phyloP scores from a whole-genome alignment of 2,797 vertebrate genomes.

The Enoplosus armatus region DNA sequence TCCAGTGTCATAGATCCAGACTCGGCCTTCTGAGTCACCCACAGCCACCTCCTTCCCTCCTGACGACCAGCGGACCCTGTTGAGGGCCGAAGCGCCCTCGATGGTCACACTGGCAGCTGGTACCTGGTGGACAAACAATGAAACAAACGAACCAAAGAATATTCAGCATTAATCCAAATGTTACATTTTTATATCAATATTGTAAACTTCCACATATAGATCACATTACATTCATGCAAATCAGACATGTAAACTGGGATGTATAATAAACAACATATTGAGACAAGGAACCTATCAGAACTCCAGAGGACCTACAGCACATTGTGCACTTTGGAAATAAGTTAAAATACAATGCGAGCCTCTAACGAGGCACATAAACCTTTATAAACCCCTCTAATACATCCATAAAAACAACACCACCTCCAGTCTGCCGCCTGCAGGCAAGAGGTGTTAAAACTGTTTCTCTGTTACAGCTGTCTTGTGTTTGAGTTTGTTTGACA shows the following conservation, averaged over 20 bases:
- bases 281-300: neutral
- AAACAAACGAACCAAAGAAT: neutral
- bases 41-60: conserved; percentile 96
- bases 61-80: conserved; percentile 95
- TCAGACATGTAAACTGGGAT: neutral
- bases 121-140: conserved; percentile 83
- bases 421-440: conserved; percentile 38
- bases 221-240: neutral
- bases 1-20: conserved; percentile 98
- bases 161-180: neutral
- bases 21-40: conserved; percentile 96
- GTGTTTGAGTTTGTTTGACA: neutral
- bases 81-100: conserved; percentile 95
- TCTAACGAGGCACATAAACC: conserved; percentile 38
- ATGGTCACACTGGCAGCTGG: conserved; percentile 95
- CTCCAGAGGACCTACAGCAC: conserved; percentile 1
- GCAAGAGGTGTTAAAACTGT: neutral
- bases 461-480: neutral
- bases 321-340: conserved; percentile 9
- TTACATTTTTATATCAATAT: neutral
- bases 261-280: neutral
- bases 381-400: conserved; percentile 25
- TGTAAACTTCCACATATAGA: neutral
- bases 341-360: conserved; percentile 16
- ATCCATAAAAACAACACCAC: conserved; percentile 42